Conservation (phyloP, 2,113 vertebrate genomes). For the Cervus canadensis region DNA sequence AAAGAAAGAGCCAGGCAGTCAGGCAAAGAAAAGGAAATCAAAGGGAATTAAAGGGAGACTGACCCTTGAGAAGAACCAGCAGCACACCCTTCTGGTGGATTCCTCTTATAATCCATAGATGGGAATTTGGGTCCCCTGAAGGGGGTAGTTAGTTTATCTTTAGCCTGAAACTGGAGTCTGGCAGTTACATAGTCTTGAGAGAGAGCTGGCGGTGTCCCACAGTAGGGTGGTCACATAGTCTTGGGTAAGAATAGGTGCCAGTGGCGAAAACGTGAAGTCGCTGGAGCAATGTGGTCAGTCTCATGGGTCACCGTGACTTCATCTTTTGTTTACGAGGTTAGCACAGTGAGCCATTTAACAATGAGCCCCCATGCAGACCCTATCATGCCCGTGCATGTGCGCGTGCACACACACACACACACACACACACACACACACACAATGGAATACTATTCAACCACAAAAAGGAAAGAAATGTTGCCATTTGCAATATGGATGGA, state of each 20-base stretch:
- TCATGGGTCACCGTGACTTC: neutral
- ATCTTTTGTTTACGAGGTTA: neutral
- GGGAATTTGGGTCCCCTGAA: neutral
- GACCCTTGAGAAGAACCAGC: neutral
- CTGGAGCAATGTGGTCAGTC: neutral
- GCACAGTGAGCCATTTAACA: neutral
- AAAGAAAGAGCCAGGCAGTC: rapidly evolving
- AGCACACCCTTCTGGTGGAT: neutral
- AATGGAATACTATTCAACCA: neutral
- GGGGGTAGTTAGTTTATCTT: neutral
- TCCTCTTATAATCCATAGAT: neutral
- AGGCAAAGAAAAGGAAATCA: neutral
- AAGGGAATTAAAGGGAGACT: neutral
- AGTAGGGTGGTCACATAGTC: neutral
- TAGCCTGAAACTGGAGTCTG: neutral
- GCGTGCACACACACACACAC: neutral
- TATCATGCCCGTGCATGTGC: rapidly evolving
- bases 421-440: neutral
- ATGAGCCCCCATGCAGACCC: neutral
- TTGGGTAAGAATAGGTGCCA: neutral
- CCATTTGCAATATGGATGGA: neutral
- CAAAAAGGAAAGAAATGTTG: neutral
- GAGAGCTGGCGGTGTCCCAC: neutral
- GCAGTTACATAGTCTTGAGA: neutral
- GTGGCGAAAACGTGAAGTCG: neutral